A percentile compares a stretch with the other conserved stretches of the same genome.
Evolutionary conservation across 53 echinoderm and acorn worm genomes (phyloP).

Genomic region (Henricia sp.): DNA sequence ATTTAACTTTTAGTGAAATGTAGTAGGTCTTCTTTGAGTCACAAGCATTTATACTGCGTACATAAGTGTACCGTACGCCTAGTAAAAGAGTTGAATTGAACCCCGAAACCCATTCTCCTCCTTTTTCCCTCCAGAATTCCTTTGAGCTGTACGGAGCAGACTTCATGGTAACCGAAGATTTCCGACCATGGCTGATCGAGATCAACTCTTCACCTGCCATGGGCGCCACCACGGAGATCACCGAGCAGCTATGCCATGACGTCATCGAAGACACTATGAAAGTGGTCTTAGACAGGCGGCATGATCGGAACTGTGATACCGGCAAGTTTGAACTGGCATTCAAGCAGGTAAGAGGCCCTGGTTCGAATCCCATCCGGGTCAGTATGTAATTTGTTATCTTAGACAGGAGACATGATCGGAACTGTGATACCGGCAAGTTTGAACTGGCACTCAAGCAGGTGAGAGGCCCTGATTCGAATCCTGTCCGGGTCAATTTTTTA

Average conservation of each 20-base stretch:
- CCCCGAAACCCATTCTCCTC: background rate
- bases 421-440: conserved; percentile 93
- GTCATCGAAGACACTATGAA: conserved; percentile 98
- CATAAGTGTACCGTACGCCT: too few relatives aligned
- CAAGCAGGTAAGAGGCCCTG: conserved; percentile 98
- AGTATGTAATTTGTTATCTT: conserved; percentile 93
- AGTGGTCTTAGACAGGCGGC: conserved; percentile 90
- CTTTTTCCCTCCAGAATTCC: conserved; percentile 72
- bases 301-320: conserved; percentile 94
- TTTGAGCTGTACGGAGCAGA: conserved; percentile 99
- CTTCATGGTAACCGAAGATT: conserved; percentile 99
- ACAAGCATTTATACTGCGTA: too few relatives aligned
- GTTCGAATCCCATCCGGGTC: conserved; percentile 94
- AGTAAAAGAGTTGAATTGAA: too few relatives aligned
- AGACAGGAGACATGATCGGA: conserved; percentile 90
- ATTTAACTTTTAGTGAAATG: too few relatives aligned
- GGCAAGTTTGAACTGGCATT: conserved; percentile 87
- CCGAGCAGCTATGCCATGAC: conserved; percentile 90
- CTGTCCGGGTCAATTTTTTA: conserved; percentile 91
- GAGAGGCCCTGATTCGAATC: too few relatives aligned
- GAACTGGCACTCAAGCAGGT: conserved; percentile 92
- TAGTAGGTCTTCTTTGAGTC: too few relatives aligned
- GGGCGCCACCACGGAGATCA: conserved; percentile 92
- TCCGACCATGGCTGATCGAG: conserved; percentile 94
- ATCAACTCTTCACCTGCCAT: conserved; percentile 99